These are phyloP conservation scores for Cyrtonyx montezumae DNA, from an alignment of 2,113 vertebrate genomes.

Conservation along the genomic window DNA sequence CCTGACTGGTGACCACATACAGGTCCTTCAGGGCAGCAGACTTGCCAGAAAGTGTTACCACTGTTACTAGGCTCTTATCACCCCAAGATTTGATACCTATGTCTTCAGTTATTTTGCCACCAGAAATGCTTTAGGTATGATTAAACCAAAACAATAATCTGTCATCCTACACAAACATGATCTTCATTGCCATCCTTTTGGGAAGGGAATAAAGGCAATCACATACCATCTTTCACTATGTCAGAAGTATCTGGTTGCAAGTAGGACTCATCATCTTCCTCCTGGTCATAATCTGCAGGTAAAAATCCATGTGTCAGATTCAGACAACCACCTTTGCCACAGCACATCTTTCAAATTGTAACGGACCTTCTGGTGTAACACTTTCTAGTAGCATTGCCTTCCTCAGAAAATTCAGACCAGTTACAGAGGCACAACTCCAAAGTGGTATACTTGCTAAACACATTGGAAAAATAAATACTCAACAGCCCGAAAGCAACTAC, in stretches of 20 bases:
- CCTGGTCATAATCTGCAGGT: constrained; percentile 83
- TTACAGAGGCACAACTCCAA: neutral
- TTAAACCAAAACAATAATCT: neutral
- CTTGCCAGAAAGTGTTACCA: neutral
- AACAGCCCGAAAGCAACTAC: neutral
- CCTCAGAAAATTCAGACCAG: neutral
- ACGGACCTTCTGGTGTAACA: neutral
- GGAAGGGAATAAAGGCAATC: neutral
- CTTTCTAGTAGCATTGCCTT: neutral
- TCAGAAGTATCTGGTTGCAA: constrained; percentile 82
- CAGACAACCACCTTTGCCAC: neutral
- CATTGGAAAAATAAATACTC: neutral
- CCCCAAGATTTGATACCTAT: neutral
- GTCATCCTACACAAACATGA: neutral
- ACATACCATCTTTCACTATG: constrained; percentile 71
- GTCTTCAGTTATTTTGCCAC: neutral
- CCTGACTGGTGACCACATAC: neutral
- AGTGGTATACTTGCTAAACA: neutral
- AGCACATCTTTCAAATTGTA: neutral
- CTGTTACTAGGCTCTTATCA: neutral
- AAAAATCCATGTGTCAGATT: constrained; percentile 6
- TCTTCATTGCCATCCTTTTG: neutral
- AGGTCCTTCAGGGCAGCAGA: neutral
- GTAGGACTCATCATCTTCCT: constrained; percentile 90
- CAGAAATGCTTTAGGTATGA: neutral